Evolutionary conservation across 2,797 vertebrate species (phyloP), one percentile per base, ranked within the genome.

Genomic region (Helarctos malayanus): DNA sequence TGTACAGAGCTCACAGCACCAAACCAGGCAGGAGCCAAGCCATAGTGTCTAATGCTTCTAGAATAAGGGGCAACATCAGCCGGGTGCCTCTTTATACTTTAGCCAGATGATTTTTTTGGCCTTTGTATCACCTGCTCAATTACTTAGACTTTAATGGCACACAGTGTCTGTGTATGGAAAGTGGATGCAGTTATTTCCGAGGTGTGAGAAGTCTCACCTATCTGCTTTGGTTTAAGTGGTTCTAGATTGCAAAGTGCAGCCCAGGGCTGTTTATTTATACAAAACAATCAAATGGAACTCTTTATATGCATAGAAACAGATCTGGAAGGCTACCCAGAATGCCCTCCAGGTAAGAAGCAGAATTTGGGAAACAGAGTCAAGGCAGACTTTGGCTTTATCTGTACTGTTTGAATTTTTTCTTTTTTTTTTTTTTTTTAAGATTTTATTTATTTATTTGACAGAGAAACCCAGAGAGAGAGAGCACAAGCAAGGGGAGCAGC

Each of bases 121-220:
- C 75, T 85, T 94, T 78, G 45, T 65, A 21, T 94, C 78, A 61
- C 78, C 65, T 59, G 47, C 41, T 54, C 56, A 71, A 65, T 16
- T 73, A 18, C 38, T 93, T 8, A 73, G 27, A 0, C 47, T 69
- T 49, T 82, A 23, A n/a, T 71, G 59, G 18, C 25, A n/a, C 68
- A 90, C 73, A 57, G 41, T 12, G 52, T 35, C n/a, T 38, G 38
- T 16, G 15, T 73, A 61, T 13, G 14, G 68, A 95, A 84, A 83
- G 19, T 76, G 85, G 32, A 61, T 21, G 18, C 56, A 57, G 45
- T 4, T 65, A 52, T 75, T 90, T 92, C n/a, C 47, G 45, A 76
- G 65, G n/a, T 45, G 23, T 75, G 47, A 94, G 87, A 95, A 79
- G 63, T 88, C 49, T 92, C 56, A 87, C 13, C 23, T 57, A 68